Evolutionary conservation across 2,113 vertebrate genomes (phyloP).

Genomic region (Misgurnus anguillicaudatus): DNA sequence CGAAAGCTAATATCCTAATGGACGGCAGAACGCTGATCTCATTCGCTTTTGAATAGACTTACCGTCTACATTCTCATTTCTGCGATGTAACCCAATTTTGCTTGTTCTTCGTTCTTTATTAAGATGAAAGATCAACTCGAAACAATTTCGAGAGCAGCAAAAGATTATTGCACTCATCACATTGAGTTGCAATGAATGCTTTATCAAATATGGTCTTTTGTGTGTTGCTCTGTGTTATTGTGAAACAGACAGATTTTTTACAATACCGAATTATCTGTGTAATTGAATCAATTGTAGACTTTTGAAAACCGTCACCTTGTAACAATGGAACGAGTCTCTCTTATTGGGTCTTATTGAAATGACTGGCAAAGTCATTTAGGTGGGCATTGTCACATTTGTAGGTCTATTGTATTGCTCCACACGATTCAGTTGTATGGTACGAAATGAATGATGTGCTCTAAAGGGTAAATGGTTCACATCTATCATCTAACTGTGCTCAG

Average conservation of each 20-base stretch:
- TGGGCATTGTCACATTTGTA: slow-evolving; percentile 22
- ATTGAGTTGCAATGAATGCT: slow-evolving; percentile 32
- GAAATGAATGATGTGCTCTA: slow-evolving; percentile 15
- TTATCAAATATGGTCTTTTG: slow-evolving; percentile 34
- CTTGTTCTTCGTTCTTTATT: slow-evolving; percentile 21
- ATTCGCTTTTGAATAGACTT: slow-evolving; percentile 40
- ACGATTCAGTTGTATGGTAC: background rate
- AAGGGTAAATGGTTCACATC: slow-evolving; percentile 18
- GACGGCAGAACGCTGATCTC: slow-evolving; percentile 30
- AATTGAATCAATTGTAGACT: slow-evolving; percentile 43
- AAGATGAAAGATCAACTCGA: slow-evolving; percentile 13
- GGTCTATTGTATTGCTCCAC: slow-evolving; percentile 7
- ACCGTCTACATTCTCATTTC: background rate
- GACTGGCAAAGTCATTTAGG: background rate
- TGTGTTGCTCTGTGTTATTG: slow-evolving; percentile 21
- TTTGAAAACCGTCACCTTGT: slow-evolving; percentile 35
- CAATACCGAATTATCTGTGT: slow-evolving; percentile 36
- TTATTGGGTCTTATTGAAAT: slow-evolving; percentile 19
- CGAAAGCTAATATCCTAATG: slow-evolving; percentile 41
- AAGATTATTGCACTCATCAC: slow-evolving; percentile 20
- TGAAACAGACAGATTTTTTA: slow-evolving; percentile 4
- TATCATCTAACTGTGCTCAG: background rate
- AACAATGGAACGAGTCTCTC: slow-evolving; percentile 34
- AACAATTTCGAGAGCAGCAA: slow-evolving; percentile 2
- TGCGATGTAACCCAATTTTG: slow-evolving; percentile 22